A percentile compares a stretch with the other conserved stretches of the same genome.
phyloP scores from a whole-genome alignment of 2,797 vertebrate species.

The Anabacerthia variegaticeps region DNA sequence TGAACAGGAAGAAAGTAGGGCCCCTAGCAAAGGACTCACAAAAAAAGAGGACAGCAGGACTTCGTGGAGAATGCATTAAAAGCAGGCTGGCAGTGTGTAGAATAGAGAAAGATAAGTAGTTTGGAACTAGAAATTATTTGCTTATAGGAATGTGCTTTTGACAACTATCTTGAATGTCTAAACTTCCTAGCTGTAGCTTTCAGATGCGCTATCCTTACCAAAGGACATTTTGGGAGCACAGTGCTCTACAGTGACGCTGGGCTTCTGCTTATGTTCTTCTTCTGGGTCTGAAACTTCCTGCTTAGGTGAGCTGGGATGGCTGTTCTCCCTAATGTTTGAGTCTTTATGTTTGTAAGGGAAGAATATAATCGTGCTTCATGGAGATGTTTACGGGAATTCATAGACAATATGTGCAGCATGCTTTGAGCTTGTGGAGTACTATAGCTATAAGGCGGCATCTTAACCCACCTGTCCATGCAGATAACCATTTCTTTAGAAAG shows the following conservation, averaged over 20 bases:
- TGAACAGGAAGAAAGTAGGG: neutral
- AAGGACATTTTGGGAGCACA: neutral
- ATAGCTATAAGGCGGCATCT: neutral
- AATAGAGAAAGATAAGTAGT: neutral
- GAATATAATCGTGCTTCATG: neutral
- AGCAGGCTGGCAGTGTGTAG: neutral
- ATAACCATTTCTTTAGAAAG: neutral
- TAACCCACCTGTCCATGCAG: neutral
- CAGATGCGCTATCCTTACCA: neutral
- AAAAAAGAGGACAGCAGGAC: neutral
- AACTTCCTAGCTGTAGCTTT: neutral
- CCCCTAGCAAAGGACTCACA: neutral
- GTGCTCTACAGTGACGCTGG: neutral
- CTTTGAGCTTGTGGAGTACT: neutral
- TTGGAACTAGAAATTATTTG: neutral
- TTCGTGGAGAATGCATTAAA: neutral
- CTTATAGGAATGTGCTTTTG: neutral
- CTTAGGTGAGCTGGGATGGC: neutral
- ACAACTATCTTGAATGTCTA: neutral
- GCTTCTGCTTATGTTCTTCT: neutral
- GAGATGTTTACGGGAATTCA: neutral
- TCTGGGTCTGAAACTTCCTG: neutral
- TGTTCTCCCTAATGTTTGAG: neutral
- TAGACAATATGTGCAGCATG: neutral
- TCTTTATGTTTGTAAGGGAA: neutral